These are phyloP conservation scores for Rhingia campestris DNA, from an alignment of 2,888 invertebrate genomes.

Conservation along the genomic window DNA sequence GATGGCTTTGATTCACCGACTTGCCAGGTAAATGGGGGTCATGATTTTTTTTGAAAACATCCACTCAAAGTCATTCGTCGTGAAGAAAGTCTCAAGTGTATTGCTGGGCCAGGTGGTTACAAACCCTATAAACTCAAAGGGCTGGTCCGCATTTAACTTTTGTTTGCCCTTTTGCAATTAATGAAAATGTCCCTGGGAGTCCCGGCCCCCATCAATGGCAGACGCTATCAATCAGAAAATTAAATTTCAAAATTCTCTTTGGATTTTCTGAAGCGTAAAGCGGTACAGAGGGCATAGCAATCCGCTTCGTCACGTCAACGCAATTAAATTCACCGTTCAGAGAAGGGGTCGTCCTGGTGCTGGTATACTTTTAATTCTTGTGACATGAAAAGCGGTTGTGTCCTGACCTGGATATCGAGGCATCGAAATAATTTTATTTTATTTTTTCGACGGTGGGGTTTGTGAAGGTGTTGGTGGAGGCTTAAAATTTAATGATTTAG, in stretches of 20 bases:
- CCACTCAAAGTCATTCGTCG: slow-evolving; percentile 2
- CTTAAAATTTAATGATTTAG: slow-evolving; percentile 33
- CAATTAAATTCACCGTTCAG: slow-evolving; percentile 36
- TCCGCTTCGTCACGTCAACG: slow-evolving; percentile 35
- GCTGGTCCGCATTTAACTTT: slow-evolving; percentile 10
- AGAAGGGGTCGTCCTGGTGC: slow-evolving; percentile 21
- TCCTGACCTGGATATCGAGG: slow-evolving; percentile 21
- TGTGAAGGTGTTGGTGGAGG: background rate
- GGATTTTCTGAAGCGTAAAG: slow-evolving; percentile 14
- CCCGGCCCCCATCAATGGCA: slow-evolving; percentile 9
- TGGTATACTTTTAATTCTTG: slow-evolving; percentile 5
- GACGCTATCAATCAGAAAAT: slow-evolving; percentile 53
- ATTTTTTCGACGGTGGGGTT: background rate
- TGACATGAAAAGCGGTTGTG: background rate
- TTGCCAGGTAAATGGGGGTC: slow-evolving; percentile 12
- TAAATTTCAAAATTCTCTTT: slow-evolving; percentile 27
- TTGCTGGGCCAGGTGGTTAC: slow-evolving; percentile 8
- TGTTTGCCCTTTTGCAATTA: slow-evolving; percentile 11
- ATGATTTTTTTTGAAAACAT: background rate
- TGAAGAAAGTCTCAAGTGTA: background rate
- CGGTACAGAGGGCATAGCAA: slow-evolving; percentile 18
- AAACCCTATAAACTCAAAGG: slow-evolving; percentile 9
- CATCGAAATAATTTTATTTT: background rate
- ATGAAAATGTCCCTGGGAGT: background rate
- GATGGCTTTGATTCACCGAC: slow-evolving; percentile 5